Evolutionary conservation across 2,888 invertebrate genomes (phyloP), one percentile per base, ranked within the genome.

Genomic region (Drosophila histrio): DNA sequence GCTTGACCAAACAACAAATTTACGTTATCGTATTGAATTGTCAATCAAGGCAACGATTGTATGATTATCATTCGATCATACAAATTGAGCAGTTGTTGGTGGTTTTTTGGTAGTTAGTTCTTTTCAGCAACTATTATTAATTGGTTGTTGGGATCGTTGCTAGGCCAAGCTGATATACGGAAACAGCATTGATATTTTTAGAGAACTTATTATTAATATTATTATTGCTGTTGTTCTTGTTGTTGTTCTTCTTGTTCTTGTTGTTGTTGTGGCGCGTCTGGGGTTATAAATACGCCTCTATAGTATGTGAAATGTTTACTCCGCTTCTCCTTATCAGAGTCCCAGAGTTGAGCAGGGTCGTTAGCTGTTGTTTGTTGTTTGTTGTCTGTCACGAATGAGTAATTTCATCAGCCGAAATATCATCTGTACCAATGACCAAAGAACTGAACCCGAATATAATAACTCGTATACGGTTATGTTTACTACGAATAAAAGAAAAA

Each of bases 211-310:
- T 49, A 38, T 49, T 26, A 43, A 39, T 38, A 52, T 19, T 43
- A 34, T 32, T 30, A 44, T 32, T 52, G 21, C n/a, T 32, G 3
- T n/a, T 32, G 32, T n/a, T 32, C n/a, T 32, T 32, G 1, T 32
- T 30, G n/a, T n/a, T 30, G 30, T 2, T 30, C 30, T 30, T n/a
- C n/a, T n/a, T n/a, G n/a, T n/a, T n/a, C n/a, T n/a, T 50, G 50
- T 54, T 59, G 30, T 60, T 50, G 39, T 66, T 53, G 44, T 71
- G 62, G 50, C 53, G 26, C 44, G 77, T 79, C 83, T 75, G 76
- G 50, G 68, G 39, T 65, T 79, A 83, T 79, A 66, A 86, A 86
- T 86, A 80, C 26, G 44, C 11, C 56, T 65, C 72, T 77, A 73
- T 77, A 49, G 46, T 77, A 73, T 77, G 53, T 49, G 41, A 19